Evolutionary conservation across 1,140 invertebrate species (phyloP).

Genomic region (Drosophila ananassae): DNA sequence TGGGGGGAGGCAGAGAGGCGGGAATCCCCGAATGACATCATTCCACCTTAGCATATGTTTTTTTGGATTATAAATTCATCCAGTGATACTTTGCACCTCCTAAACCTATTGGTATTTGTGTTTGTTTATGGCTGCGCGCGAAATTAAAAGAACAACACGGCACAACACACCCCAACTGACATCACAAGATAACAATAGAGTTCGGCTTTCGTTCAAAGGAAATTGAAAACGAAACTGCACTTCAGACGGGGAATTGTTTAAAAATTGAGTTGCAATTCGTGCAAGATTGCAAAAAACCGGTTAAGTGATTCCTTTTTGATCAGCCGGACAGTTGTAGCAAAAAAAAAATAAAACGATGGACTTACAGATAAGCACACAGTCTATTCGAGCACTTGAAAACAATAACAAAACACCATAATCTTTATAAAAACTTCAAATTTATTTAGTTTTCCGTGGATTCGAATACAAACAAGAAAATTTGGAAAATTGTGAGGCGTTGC

Average conservation of each 20-base stretch:
- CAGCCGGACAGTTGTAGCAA: conserved; percentile 12
- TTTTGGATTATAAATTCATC: conserved; percentile 41
- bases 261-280: conserved; percentile 4
- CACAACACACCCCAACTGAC: background rate
- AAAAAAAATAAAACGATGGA: background rate
- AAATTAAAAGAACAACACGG: conserved; percentile 9
- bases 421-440: conserved; percentile 1
- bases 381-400: background rate
- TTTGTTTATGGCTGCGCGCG: conserved; percentile 6
- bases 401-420: conserved; percentile 9
- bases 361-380: conserved; percentile 25
- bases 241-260: background rate
- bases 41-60: conserved; percentile 27
- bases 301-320: conserved; percentile 1
- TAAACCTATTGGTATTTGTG: background rate
- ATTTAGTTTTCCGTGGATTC: background rate
- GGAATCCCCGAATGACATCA: conserved; percentile 27
- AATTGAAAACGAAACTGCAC: background rate
- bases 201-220: background rate
- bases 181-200: conserved; percentile 13
- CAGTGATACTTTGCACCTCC: conserved; percentile 32
- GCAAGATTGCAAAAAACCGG: conserved; percentile 25
- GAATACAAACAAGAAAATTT: background rate
- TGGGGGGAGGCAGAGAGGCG: background rate
- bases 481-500: background rate